Conservation (phyloP, 2,113 vertebrate genomes). For the Odocoileus virginianus region DNA sequence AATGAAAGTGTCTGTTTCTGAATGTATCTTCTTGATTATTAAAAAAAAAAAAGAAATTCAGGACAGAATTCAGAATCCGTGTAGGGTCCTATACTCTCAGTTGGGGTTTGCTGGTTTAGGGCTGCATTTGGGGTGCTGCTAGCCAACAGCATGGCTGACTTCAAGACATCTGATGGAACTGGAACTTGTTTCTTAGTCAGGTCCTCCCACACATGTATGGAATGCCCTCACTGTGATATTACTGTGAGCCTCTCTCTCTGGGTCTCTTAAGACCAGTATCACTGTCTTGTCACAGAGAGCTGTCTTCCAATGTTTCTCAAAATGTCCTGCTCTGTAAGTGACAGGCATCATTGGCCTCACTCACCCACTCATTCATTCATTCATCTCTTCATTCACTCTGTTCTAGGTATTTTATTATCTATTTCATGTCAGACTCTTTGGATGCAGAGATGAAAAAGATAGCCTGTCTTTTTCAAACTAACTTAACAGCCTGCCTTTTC, state of each 20-base stretch:
- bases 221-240: background rate
- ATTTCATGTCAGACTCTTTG: background rate
- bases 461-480: background rate
- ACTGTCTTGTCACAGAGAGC: background rate
- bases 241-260: background rate
- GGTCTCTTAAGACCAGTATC: background rate
- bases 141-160: background rate
- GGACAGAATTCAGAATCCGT: background rate
- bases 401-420: background rate
- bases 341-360: no score
- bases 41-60: background rate
- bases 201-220: rapidly evolving
- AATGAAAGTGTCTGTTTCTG: slow-evolving; percentile 46
- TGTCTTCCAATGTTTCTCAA: background rate
- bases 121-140: background rate
- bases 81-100: background rate
- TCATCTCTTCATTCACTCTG: background rate
- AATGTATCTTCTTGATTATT: slow-evolving; percentile 19
- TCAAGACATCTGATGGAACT: background rate
- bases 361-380: background rate
- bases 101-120: background rate
- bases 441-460: background rate
- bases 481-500: background rate
- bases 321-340: background rate
- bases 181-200: background rate